These are phyloP conservation scores for Anaspis maculata DNA, from an alignment of 2,888 invertebrate genomes.

Conservation along the genomic window DNA sequence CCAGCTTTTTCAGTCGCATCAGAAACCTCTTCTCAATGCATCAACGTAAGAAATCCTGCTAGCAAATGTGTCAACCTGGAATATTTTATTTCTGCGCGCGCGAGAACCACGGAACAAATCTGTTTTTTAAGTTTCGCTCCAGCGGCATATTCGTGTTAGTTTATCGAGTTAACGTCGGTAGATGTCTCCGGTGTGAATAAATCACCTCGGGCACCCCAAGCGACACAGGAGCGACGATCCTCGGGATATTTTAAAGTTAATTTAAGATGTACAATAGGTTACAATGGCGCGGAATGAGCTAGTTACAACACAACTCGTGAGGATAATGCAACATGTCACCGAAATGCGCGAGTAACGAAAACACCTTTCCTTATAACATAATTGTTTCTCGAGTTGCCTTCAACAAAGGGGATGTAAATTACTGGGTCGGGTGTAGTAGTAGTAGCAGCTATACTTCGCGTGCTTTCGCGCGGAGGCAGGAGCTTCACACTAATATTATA, in stretches of 20 bases:
- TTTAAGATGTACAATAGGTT: conserved; percentile 34
- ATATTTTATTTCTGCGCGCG: too few species aligned
- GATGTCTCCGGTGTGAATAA: conserved; percentile 27
- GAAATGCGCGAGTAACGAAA: conserved; percentile 19
- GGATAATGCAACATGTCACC: conserved; percentile 34
- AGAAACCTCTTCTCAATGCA: too few species aligned
- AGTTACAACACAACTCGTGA: conserved; percentile 31
- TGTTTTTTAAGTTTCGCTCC: background rate
- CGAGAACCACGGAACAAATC: too few species aligned
- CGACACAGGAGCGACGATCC: conserved; percentile 18
- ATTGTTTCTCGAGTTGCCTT: conserved; percentile 22
- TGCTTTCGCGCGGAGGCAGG: background rate
- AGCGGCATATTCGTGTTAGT: background rate
- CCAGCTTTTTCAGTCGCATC: too few species aligned
- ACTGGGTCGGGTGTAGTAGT: conserved; percentile 15
- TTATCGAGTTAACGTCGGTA: conserved; percentile 20
- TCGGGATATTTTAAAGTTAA: conserved; percentile 22
- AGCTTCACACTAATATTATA: too few species aligned
- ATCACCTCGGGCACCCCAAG: conserved; percentile 27
- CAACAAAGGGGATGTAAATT: conserved; percentile 25
- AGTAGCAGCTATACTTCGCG: conserved; percentile 13
- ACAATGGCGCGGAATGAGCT: conserved; percentile 37
- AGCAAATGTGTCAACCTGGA: too few species aligned
- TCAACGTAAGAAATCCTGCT: too few species aligned
- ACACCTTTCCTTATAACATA: conserved; percentile 21